Percentiles rank a stretch among this genome's conserved stretches.
Conservation (phyloP, 2,797 vertebrate species). For the Gambelia wislizenii region DNA sequence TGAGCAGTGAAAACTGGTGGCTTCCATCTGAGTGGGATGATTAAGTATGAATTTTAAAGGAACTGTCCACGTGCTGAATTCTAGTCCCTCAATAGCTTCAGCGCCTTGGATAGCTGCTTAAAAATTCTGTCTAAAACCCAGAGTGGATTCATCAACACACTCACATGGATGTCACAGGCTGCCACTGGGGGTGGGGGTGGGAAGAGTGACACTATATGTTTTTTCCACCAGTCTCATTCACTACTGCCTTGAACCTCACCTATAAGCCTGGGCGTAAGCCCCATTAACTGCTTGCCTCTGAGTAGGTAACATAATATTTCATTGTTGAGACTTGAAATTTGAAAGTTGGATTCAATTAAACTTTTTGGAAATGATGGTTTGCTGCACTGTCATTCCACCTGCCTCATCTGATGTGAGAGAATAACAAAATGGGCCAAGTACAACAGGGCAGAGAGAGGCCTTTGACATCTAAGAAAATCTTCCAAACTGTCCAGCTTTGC, state of each 20-base stretch:
- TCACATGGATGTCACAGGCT: background rate
- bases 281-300: background rate
- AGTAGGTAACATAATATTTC: background rate
- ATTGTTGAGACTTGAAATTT: background rate
- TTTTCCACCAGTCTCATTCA: background rate
- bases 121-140: no score
- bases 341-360: background rate
- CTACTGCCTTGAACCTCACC: background rate
- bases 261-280: background rate
- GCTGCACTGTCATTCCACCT: background rate
- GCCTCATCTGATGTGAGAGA: background rate
- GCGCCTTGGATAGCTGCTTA: no score
- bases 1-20: no score
- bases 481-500: background rate
- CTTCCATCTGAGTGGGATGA: no score
- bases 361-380: background rate
- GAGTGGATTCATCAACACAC: background rate
- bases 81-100: no score
- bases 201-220: background rate
- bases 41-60: no score
- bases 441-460: background rate
- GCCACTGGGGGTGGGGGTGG: no score
- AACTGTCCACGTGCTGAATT: no score
- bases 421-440: background rate
- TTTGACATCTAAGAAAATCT: background rate